Evolutionary conservation across 2,113 vertebrate species (phyloP).

Genomic region (Amphiprion ocellaris): DNA sequence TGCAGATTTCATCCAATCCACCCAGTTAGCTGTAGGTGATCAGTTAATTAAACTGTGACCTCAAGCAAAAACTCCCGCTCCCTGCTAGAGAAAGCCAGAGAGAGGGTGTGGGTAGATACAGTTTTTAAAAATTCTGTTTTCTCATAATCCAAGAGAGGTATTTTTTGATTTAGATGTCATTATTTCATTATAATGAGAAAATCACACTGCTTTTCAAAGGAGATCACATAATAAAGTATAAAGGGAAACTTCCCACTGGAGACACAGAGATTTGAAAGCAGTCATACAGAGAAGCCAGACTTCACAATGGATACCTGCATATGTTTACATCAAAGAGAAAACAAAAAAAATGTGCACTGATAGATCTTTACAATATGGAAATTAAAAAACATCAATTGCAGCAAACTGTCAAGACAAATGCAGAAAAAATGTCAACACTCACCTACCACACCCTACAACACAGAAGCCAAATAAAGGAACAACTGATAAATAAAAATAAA

Average conservation of each 20-base stretch:
- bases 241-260: slow-evolving; percentile 18
- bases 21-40: slow-evolving; percentile 57
- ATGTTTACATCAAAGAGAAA: slow-evolving; percentile 6
- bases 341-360: neutral
- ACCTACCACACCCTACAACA: neutral
- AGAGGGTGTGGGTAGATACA: slow-evolving; percentile 36
- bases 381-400: neutral
- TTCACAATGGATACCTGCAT: neutral
- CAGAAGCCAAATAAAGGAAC: neutral
- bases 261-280: slow-evolving; percentile 27
- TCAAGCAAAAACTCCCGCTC: slow-evolving; percentile 47
- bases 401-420: slow-evolving; percentile 1
- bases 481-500: slow-evolving; percentile 3
- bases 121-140: slow-evolving; percentile 37
- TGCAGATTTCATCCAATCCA: slow-evolving; percentile 12
- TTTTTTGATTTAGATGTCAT: slow-evolving; percentile 28
- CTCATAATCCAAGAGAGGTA: slow-evolving; percentile 29
- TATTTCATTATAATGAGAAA: slow-evolving; percentile 37
- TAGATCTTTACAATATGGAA: neutral
- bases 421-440: neutral
- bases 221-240: slow-evolving; percentile 35
- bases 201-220: slow-evolving; percentile 11
- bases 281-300: neutral
- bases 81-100: slow-evolving; percentile 19
- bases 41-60: slow-evolving; percentile 67